Evolutionary conservation across 37 sponge, comb jelly and placozoan species (phyloP).

Genomic region (Ianthella basta): DNA sequence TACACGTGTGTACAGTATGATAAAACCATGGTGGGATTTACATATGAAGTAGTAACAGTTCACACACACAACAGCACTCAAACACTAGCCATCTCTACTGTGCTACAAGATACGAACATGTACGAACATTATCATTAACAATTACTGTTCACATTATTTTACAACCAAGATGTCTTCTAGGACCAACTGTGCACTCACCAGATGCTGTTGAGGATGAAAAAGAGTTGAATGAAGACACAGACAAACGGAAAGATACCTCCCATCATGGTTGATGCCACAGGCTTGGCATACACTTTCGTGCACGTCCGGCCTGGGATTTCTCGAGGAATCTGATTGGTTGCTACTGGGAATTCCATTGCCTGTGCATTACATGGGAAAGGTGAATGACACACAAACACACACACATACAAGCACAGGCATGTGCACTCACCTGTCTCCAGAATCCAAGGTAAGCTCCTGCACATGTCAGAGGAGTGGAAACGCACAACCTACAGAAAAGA

Average conservation of each 20-base stretch:
- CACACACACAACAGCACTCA: too few species aligned
- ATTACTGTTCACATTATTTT: too few species aligned
- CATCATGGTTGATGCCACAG: constrained; percentile 87
- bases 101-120: too few species aligned
- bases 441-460: constrained; percentile 96
- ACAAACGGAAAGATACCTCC: constrained; percentile 98
- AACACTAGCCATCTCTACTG: too few species aligned
- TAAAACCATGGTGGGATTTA: too few species aligned
- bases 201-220: constrained; percentile 97
- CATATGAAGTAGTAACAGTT: too few species aligned
- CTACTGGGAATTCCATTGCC: constrained; percentile 81
- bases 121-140: too few species aligned
- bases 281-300: constrained; percentile 68
- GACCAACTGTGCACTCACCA: constrained; percentile 68
- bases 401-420: too few species aligned
- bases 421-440: constrained; percentile 58
- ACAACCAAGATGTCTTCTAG: too few species aligned
- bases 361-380: not conserved
- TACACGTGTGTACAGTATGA: too few species aligned
- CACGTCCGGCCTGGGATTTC: constrained; percentile 95
- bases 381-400: too few species aligned
- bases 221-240: constrained; percentile 97
- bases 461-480: constrained; percentile 95
- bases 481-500: constrained; percentile 91
- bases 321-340: constrained; percentile 97